These are phyloP conservation scores for Drosophila guanche DNA, from an alignment of 1,140 invertebrate species.

Conservation along the genomic window DNA sequence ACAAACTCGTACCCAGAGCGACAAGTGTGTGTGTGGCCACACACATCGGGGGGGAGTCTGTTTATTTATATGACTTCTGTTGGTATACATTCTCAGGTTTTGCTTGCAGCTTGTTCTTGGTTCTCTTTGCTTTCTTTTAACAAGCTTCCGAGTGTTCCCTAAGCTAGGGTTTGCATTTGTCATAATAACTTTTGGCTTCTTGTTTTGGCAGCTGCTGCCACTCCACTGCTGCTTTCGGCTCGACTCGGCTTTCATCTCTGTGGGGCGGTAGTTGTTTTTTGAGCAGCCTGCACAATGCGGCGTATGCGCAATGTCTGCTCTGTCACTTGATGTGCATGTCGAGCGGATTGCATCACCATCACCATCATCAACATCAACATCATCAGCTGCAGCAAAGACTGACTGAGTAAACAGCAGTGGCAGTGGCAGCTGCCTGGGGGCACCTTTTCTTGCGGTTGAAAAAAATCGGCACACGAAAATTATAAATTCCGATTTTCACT, in stretches of 20 bases:
- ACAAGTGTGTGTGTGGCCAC: conserved; percentile 1
- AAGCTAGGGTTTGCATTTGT: neutral
- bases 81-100: too few relatives aligned
- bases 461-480: conserved; percentile 72
- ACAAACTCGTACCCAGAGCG: conserved; percentile 9
- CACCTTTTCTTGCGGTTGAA: conserved; percentile 63
- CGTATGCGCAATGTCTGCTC: conserved; percentile 77
- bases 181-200: too few relatives aligned
- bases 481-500: conserved; percentile 82
- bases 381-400: conserved; percentile 20
- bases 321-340: conserved; percentile 81
- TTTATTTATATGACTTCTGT: neutral
- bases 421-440: conserved; percentile 59
- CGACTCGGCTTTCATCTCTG: conserved; percentile 40
- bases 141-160: too few relatives aligned
- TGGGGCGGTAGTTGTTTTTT: conserved; percentile 24
- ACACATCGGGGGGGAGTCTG: too few relatives aligned
- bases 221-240: conserved; percentile 16
- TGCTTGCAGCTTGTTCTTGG: too few relatives aligned
- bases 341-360: conserved; percentile 70
- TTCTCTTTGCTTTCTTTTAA: too few relatives aligned
- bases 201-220: conserved; percentile 14
- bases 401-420: conserved; percentile 29
- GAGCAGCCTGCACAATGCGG: conserved; percentile 62
- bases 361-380: conserved; percentile 21